phyloP scores from a whole-genome alignment of 2,888 invertebrate species.

The Amphipoea oculea region DNA sequence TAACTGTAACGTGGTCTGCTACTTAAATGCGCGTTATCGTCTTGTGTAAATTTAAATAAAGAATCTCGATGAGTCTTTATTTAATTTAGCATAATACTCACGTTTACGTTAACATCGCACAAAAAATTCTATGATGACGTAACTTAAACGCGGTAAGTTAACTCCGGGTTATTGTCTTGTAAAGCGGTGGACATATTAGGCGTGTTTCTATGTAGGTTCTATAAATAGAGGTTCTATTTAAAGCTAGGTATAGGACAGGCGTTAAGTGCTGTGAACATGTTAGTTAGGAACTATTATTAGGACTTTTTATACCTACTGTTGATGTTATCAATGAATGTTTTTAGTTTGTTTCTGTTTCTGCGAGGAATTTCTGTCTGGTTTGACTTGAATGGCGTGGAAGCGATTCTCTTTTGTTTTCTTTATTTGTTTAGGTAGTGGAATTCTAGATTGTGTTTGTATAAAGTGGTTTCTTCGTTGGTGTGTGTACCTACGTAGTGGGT shows the following conservation, averaged over 20 bases:
- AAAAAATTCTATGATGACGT: slow-evolving; percentile 39
- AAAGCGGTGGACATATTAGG: slow-evolving; percentile 40
- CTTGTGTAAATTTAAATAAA: slow-evolving; percentile 3
- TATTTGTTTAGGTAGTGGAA: neutral
- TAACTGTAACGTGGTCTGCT: slow-evolving; percentile 40
- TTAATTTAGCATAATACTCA: slow-evolving; percentile 25
- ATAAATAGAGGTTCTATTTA: slow-evolving; percentile 65
- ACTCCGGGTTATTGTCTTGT: slow-evolving; percentile 60
- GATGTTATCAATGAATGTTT: slow-evolving; percentile 45
- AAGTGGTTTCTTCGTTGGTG: neutral
- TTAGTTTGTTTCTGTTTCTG: slow-evolving; percentile 28
- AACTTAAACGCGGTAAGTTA: slow-evolving; percentile 56
- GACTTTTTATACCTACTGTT: slow-evolving; percentile 32
- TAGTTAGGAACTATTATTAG: slow-evolving; percentile 29
- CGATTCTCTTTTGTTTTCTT: slow-evolving; percentile 1
- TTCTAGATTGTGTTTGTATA: neutral
- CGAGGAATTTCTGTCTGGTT: slow-evolving; percentile 17
- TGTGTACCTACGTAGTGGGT: neutral
- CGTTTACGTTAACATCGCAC: slow-evolving; percentile 39
- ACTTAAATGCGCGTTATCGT: slow-evolving; percentile 2
- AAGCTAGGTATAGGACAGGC: slow-evolving; percentile 47
- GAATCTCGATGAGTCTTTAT: slow-evolving; percentile 51
- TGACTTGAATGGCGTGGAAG: slow-evolving; percentile 8
- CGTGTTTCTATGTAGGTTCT: slow-evolving; percentile 53
- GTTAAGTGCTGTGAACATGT: slow-evolving; percentile 46